Base-by-base conservation (phyloP, 2,888 invertebrate genomes). In the Nomada flava region DNA sequence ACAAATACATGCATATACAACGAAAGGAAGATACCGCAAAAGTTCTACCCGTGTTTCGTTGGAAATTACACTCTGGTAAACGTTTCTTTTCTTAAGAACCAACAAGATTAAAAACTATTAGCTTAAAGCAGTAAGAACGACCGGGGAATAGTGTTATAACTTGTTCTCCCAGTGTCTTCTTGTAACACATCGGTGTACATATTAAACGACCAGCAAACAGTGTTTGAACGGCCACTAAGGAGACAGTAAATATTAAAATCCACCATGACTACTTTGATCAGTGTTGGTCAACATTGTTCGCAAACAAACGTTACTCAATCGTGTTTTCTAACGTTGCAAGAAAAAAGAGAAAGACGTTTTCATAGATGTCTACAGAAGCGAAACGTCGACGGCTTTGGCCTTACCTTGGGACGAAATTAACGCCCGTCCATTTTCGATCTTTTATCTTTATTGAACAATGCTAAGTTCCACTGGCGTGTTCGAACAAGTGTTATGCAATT, bases 371-470 rank as follows among this genome's bases (percentile, higher is more conserved):
- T 1, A 9, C 9, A 18, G 44, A 55, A 36, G 23, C 18, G n/a
- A 52, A 18, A 26, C 53, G 55, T 20, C 53, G 60, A 5, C 76
- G 82, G 64, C 85, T 81, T 69, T 85, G 82, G 73, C 75, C 82
- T 71, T 87, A 85, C 78, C 76, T 85, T 86, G 72, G 72, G 52
- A 26, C 59, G 59, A 72, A 87, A 86, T 86, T 86, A 86, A 77
- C 88, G 75, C 75, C 75, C 42, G 55, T 68, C 50, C 65, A 60
- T 75, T 79, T 82, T 64, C 18, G 63, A 65, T 67, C 47, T 36
- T 42, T 55, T 71, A 29, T 63, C 53, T 53, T 75, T 73, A 67
- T 83, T 59, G 67, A 73, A 74, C 72, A 29, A 29, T 68, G 76
- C 72, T 82, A 83, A 82, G 53, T 70, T 52, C 20, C 69, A 11